phyloP scores from a whole-genome alignment of 2,888 invertebrate species.

The Aporophyla nigra region DNA sequence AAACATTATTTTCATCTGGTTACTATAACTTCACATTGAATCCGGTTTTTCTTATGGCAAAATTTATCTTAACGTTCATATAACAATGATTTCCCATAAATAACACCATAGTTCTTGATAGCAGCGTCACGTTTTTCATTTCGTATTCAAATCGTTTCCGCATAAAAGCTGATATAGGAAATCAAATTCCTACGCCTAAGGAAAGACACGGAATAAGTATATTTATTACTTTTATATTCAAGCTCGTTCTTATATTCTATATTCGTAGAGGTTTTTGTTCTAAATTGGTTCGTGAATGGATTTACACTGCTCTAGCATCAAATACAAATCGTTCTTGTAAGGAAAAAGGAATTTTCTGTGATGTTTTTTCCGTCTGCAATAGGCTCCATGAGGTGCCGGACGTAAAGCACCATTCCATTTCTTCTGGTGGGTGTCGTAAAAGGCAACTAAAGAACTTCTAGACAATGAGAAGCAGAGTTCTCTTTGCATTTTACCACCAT shows the following conservation, averaged over 20 bases:
- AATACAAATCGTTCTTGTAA: slow-evolving; percentile 27
- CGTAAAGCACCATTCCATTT: no score
- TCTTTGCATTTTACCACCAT: no score
- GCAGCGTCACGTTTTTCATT: slow-evolving; percentile 69
- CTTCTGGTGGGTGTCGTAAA: no score
- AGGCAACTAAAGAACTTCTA: no score
- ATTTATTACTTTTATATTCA: slow-evolving; percentile 54
- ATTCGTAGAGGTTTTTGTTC: slow-evolving; percentile 25
- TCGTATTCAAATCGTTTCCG: slow-evolving; percentile 67
- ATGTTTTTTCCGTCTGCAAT: not conserved
- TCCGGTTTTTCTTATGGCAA: not conserved
- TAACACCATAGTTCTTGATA: slow-evolving; percentile 45
- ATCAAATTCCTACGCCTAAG: slow-evolving; percentile 57
- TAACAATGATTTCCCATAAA: slow-evolving; percentile 36
- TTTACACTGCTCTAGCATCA: slow-evolving; percentile 20
- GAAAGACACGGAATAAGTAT: slow-evolving; percentile 45
- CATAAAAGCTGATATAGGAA: slow-evolving; percentile 49
- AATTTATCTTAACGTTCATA: not conserved
- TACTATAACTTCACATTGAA: not conserved
- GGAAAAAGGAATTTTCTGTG: slow-evolving; percentile 6
- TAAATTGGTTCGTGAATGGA: slow-evolving; percentile 35
- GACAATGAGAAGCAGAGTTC: no score
- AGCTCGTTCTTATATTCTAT: slow-evolving; percentile 36
- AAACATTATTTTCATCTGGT: no score
- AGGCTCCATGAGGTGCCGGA: no score